phyloP scores from a whole-genome alignment of 2,797 vertebrate genomes.

The Coilia nasus region DNA sequence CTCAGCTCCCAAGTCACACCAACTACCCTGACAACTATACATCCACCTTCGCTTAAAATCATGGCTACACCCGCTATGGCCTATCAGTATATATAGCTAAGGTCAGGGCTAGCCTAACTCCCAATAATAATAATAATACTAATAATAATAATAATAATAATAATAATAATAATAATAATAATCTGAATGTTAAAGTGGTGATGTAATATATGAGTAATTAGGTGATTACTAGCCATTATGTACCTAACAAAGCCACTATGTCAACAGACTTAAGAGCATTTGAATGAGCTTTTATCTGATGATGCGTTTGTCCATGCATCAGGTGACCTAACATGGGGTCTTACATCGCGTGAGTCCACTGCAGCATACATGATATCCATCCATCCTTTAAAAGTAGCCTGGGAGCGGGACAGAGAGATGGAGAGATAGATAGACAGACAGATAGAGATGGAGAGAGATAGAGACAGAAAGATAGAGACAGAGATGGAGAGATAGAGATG shows the following conservation, averaged over 20 bases:
- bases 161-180: too few species aligned
- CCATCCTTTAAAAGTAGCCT: constrained; percentile 86
- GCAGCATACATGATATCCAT: constrained; percentile 85
- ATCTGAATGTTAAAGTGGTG: too few species aligned
- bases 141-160: not conserved
- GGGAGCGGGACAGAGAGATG: constrained; percentile 45
- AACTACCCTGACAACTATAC: not conserved
- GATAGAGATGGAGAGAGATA: not conserved
- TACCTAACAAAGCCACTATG: not conserved
- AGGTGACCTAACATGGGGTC: constrained; percentile 28
- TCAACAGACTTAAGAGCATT: too few species aligned
- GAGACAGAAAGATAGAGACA: not conserved
- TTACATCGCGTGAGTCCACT: constrained; percentile 78
- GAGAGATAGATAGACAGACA: not conserved
- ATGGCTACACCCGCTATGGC: too few species aligned
- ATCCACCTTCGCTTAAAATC: not conserved
- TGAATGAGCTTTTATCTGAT: too few species aligned
- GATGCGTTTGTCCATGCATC: too few species aligned
- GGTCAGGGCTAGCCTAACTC: too few species aligned
- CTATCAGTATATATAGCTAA: too few species aligned
- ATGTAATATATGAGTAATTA: too few species aligned
- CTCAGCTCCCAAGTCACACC: not conserved
- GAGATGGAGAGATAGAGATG: not conserved
- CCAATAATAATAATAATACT: not conserved
- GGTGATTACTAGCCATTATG: not conserved